Evolutionary conservation across 1,140 invertebrate genomes (phyloP).

Genomic region (Megathymus violae): DNA sequence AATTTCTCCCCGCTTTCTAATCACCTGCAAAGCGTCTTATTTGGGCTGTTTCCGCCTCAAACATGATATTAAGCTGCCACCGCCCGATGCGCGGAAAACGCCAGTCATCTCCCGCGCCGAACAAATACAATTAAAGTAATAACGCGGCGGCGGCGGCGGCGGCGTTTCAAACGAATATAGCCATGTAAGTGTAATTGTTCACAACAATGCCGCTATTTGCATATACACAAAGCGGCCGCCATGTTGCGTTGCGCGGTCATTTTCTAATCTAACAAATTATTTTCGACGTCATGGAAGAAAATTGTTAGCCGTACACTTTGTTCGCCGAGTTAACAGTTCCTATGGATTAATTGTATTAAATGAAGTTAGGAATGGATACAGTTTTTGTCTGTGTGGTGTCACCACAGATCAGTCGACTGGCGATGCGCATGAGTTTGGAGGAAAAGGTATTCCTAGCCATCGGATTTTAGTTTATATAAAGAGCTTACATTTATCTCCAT

Average conservation of each 20-base stretch:
- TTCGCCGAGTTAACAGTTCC: too few species aligned
- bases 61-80: conserved; percentile 22
- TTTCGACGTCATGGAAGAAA: conserved; percentile 34
- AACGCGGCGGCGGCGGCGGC: too few species aligned
- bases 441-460: too few species aligned
- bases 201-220: conserved; percentile 48
- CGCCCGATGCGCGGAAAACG: conserved; percentile 18
- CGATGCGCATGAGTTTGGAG: too few species aligned
- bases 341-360: too few species aligned
- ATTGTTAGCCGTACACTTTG: conserved; percentile 27
- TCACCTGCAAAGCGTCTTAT: conserved; percentile 24
- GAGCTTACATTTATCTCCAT: too few species aligned
- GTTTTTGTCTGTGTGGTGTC: too few species aligned
- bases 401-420: too few species aligned
- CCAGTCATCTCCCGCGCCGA: conserved; percentile 38
- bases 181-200: conserved; percentile 34
- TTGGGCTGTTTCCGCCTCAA: conserved; percentile 18
- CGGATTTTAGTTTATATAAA: too few species aligned
- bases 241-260: conserved; percentile 19
- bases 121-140: conserved; percentile 56
- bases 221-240: conserved; percentile 45
- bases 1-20: conserved; percentile 11
- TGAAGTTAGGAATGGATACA: too few species aligned
- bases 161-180: conserved; percentile 34
- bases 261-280: conserved; percentile 39